Evolutionary conservation across 2,113 vertebrate genomes (phyloP).

Genomic region (Passerina amoena): DNA sequence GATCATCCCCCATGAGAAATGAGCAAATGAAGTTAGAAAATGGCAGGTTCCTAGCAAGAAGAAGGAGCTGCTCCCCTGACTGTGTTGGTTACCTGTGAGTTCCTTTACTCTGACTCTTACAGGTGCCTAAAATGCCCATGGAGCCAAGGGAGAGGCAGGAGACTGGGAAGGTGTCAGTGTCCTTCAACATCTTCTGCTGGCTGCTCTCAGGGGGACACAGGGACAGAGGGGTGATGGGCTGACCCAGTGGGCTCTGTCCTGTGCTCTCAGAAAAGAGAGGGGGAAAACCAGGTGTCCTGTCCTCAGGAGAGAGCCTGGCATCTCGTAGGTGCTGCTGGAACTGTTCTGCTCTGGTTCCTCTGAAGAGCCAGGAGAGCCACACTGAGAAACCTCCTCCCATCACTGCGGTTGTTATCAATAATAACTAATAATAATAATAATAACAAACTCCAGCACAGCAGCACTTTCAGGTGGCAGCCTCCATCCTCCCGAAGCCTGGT

Average conservation of each 20-base stretch:
- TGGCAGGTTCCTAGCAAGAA: not conserved
- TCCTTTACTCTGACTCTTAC: not conserved
- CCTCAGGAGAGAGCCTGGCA: not conserved
- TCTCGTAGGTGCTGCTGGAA: accelerated
- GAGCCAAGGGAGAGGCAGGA: not conserved
- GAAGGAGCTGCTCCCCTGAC: not conserved
- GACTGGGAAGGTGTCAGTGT: accelerated
- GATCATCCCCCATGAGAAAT: not conserved
- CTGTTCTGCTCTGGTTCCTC: not conserved
- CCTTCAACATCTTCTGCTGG: not conserved
- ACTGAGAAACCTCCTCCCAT: not conserved
- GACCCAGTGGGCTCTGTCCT: not conserved
- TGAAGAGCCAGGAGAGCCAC: not conserved
- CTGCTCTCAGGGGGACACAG: not conserved
- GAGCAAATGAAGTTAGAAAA: not conserved
- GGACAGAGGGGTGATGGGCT: not conserved
- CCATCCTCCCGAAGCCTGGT: not conserved
- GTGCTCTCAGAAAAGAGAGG: not conserved
- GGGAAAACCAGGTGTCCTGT: not conserved
- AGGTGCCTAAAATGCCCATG: not conserved
- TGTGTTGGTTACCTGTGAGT: not conserved
- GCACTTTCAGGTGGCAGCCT: not conserved
- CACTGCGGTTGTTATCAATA: not conserved
- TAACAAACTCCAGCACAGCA: not conserved
- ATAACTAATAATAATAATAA: not conserved